A percentile compares a stretch with the other conserved stretches of the same genome.
Conservation (phyloP, 2,113 vertebrate genomes). For the Rhadina sibilatrix region DNA sequence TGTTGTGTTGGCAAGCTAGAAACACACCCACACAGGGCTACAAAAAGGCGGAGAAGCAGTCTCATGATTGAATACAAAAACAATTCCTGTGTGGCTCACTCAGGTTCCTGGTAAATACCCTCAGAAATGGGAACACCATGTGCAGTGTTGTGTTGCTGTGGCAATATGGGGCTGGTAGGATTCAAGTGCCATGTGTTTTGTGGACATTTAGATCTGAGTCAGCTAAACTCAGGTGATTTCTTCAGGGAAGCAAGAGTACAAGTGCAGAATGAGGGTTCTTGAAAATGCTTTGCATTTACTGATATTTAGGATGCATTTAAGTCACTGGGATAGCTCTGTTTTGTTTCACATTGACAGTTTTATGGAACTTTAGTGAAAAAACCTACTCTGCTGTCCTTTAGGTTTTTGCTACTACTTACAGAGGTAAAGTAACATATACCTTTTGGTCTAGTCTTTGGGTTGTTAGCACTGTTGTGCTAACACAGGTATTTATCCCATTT, state of each 20-base stretch:
- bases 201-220: neutral
- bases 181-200: neutral
- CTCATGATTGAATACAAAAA: neutral
- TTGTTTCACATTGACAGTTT: neutral
- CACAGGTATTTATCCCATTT: neutral
- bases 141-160: neutral
- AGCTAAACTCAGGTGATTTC: neutral
- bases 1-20: conserved; percentile 44
- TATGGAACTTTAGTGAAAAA: neutral
- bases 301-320: neutral
- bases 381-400: neutral
- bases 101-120: neutral
- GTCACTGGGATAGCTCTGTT: neutral
- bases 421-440: neutral
- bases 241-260: neutral
- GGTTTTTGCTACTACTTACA: neutral
- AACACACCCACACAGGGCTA: neutral
- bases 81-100: neutral
- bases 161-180: accelerated
- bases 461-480: neutral
- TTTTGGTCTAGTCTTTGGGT: neutral
- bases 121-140: neutral
- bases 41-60: neutral
- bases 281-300: neutral
- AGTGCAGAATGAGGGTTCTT: neutral